These are phyloP conservation scores for Nycticebus coucang DNA, from an alignment of 2,113 vertebrate genomes.

Conservation along the genomic window DNA sequence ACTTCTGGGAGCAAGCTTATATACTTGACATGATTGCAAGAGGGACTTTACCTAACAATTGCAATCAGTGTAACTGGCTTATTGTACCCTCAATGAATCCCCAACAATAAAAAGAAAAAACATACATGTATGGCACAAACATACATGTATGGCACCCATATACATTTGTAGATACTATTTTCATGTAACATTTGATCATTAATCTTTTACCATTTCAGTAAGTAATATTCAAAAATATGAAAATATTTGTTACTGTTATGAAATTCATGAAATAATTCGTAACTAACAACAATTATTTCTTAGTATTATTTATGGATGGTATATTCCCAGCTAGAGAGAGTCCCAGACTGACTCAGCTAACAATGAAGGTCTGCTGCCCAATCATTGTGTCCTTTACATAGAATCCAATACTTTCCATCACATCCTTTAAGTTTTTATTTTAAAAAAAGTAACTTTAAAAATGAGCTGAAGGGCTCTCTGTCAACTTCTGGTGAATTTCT, in stretches of 20 bases:
- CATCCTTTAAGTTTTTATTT: not conserved
- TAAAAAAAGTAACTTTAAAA: not conserved
- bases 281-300: not conserved
- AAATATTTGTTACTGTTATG: not conserved
- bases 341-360: not conserved
- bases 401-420: not conserved
- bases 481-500: not conserved
- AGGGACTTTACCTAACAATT: too few species aligned
- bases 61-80: too few species aligned
- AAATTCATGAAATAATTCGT: not conserved
- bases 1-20: not conserved
- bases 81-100: too few species aligned
- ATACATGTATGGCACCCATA: too few species aligned
- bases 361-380: not conserved
- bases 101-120: too few species aligned
- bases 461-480: not conserved
- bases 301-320: not conserved
- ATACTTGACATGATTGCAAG: too few species aligned
- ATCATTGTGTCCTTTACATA: not conserved
- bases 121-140: too few species aligned
- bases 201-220: not conserved
- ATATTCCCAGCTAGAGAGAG: not conserved
- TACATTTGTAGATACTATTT: not conserved
- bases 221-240: not conserved
- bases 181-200: not conserved